Base-by-base conservation (phyloP, 92 coral and sea anemone species). In the Scolanthus callimorphus region DNA sequence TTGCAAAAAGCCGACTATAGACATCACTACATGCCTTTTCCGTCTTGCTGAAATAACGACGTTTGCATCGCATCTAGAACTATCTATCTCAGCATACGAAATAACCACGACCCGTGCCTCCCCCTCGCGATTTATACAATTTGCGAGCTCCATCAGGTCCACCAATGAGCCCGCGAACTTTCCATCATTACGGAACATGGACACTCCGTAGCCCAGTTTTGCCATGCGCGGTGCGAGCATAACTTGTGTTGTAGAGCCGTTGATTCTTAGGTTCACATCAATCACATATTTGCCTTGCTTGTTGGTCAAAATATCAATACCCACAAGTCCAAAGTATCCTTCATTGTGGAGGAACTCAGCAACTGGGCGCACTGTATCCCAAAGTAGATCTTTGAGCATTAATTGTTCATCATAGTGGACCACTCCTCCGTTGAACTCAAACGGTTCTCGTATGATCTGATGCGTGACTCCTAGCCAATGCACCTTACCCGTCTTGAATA, bases 321-420 rank as follows among this genome's bases (percentile, higher is more conserved):
- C 84, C n/a, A 60, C 43, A 27, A 77, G 70, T 11, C 84, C 84
- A 62, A 77, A 77, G 55, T 77, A 77, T 43, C 84, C 84, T 37
- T 77, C 70, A 46, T 30, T 31, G 54, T 77, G 84, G 62, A 77
- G 84, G 61, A 69, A 77, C 50, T 77, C 60, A 27, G 71, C 50
- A 41, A 77, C 84, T 2, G 84, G 78, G 11, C 26, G n/a, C 3
- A 77, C 72, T 3, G 70, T 45, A 13, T 62, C 61, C 65, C 67
- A 55, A 34, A 77, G 55, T 26, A 27, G 51, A 25, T 62, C 78
- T 25, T 70, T 69, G 27, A 77, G 43, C 49, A 61, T 60, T 0
- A 57, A 52, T 49, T 77, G 84, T 31, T 77, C 84, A 57, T 62
- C 39, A 77, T 77, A 77, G 43, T 77, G 55, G 0, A 77, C 84